Conservation (phyloP, 2,888 invertebrate species). For the Nomada ferruginata region DNA sequence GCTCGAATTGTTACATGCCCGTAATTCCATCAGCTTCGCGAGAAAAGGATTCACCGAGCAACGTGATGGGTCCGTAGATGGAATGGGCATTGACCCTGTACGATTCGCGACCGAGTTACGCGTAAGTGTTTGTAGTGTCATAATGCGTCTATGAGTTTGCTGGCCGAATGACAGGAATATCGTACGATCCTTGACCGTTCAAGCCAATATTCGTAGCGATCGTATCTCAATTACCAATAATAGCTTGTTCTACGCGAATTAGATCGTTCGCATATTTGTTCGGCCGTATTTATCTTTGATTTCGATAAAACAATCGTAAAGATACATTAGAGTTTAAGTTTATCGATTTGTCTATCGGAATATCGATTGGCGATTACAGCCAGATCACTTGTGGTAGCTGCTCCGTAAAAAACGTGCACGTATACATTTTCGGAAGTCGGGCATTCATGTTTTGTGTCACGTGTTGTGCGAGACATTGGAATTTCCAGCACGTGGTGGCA, state of each 20-base stretch:
- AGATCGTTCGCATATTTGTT: background rate
- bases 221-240: background rate
- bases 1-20: background rate
- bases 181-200: slow-evolving; percentile 31
- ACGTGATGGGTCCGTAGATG: background rate
- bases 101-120: slow-evolving; percentile 15
- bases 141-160: slow-evolving; percentile 29
- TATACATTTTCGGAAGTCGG: background rate
- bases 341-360: background rate
- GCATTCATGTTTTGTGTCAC: slow-evolving; percentile 12
- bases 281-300: background rate
- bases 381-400: background rate
- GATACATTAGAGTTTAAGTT: background rate
- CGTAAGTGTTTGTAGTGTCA: slow-evolving; percentile 5
- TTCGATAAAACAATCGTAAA: background rate
- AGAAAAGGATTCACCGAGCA: background rate
- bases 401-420: background rate
- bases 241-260: background rate
- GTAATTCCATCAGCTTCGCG: background rate
- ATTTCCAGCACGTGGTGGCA: slow-evolving; percentile 42
- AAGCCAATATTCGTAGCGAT: background rate
- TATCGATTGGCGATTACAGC: background rate
- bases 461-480: slow-evolving; percentile 6
- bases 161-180: slow-evolving; percentile 25
- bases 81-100: slow-evolving; percentile 18